phyloP scores from a whole-genome alignment of 2,888 invertebrate species.

The Drosophila lacicola region DNA sequence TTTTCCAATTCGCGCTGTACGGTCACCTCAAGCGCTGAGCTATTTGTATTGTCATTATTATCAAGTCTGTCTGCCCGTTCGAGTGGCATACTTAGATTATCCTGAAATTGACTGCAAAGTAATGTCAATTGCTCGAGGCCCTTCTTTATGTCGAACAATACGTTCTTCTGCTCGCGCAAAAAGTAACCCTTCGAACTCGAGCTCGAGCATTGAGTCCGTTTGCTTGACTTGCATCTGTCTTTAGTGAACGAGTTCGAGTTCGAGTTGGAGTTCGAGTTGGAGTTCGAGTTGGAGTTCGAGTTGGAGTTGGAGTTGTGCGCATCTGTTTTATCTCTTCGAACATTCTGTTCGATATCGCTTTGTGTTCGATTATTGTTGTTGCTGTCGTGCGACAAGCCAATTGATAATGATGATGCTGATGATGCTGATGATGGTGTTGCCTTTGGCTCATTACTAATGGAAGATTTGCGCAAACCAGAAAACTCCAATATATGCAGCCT shows the following conservation, averaged over 20 bases:
- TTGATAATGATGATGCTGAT: constrained; percentile 11
- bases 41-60: background rate
- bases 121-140: constrained; percentile 80
- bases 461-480: constrained; percentile 26
- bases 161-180: constrained; percentile 79
- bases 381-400: constrained; percentile 36
- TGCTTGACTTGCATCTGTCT: background rate
- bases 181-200: constrained; percentile 63
- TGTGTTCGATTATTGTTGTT: constrained; percentile 54
- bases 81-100: constrained; percentile 27
- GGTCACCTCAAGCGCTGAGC: constrained; percentile 44
- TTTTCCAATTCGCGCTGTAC: constrained; percentile 55
- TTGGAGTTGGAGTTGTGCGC: background rate
- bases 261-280: background rate
- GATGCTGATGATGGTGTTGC: constrained; percentile 1
- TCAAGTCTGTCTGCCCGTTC: background rate
- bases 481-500: constrained; percentile 40
- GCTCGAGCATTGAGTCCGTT: constrained; percentile 11
- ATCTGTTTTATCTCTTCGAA: constrained; percentile 4
- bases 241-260: background rate
- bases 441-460: background rate
- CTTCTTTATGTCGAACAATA: constrained; percentile 83
- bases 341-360: constrained; percentile 26
- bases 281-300: background rate
- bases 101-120: constrained; percentile 80